phyloP scores from a whole-genome alignment of 2,888 invertebrate species.

The Ochropleura plecta region DNA sequence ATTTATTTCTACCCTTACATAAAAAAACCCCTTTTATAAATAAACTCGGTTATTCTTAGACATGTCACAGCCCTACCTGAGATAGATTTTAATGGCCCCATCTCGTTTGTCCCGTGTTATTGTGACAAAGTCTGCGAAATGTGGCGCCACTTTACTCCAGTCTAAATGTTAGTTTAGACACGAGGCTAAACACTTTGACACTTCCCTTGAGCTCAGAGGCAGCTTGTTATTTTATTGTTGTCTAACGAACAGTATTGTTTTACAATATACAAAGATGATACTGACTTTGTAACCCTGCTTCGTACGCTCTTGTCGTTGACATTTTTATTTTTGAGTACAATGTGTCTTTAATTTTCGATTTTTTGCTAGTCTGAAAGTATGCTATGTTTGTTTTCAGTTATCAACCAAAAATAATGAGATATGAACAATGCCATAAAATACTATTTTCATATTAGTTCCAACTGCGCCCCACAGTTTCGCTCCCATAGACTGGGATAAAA shows the following conservation, averaged over 20 bases:
- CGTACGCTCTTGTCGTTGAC: not conserved
- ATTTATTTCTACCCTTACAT: conserved; percentile 19
- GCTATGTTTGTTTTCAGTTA: too few species aligned
- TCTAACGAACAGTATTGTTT: not conserved
- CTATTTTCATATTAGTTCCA: too few species aligned
- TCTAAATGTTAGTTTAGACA: conserved; percentile 4
- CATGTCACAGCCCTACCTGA: conserved; percentile 13
- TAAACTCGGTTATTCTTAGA: conserved; percentile 17
- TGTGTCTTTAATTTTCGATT: too few species aligned
- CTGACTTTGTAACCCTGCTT: not conserved
- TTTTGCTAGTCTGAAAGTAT: too few species aligned
- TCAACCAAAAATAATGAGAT: too few species aligned
- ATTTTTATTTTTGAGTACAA: not conserved
- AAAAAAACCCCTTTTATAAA: conserved; percentile 8
- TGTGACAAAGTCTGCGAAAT: conserved; percentile 15
- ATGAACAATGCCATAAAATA: too few species aligned
- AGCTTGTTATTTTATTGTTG: not conserved
- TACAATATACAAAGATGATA: not conserved
- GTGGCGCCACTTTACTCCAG: not conserved
- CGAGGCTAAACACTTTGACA: not conserved
- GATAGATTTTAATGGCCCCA: conserved; percentile 16
- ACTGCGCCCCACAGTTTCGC: too few species aligned
- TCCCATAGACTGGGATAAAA: too few species aligned
- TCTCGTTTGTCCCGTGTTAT: conserved; percentile 7
- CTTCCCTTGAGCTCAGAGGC: not conserved